phyloP scores from a whole-genome alignment of 2,113 vertebrate genomes.

The Siniperca chuatsi region DNA sequence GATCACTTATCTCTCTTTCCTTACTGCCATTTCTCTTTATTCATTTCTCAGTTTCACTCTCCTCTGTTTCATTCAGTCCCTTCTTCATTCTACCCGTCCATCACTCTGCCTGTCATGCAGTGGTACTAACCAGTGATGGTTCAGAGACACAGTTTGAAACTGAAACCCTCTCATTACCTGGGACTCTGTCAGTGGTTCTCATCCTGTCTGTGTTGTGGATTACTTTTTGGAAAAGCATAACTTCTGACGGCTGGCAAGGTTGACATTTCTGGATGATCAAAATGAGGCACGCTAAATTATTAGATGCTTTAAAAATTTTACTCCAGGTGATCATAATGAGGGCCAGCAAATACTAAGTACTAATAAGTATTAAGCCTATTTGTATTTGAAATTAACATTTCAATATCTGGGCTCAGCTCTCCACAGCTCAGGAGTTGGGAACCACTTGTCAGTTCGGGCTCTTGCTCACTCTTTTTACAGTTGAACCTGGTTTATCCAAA shows the following conservation, averaged over 20 bases:
- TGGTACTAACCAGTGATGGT: conserved; percentile 45
- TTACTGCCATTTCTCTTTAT: conserved; percentile 14
- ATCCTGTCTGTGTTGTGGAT: conserved; percentile 14
- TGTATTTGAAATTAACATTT: background rate
- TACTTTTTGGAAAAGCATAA: background rate
- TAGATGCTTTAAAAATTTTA: background rate
- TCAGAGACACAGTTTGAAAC: conserved; percentile 31
- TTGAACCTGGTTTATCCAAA: conserved; percentile 67
- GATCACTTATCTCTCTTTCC: conserved; percentile 12
- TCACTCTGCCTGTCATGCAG: conserved; percentile 57
- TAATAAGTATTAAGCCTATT: background rate
- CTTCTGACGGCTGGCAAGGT: background rate
- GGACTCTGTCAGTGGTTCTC: conserved; percentile 61
- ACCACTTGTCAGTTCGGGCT: conserved; percentile 49
- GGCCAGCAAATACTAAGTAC: background rate
- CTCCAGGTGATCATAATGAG: background rate
- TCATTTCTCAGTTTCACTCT: conserved; percentile 25
- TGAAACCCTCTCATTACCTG: conserved; percentile 21
- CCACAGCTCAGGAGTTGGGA: conserved; percentile 43
- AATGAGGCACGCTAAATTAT: background rate
- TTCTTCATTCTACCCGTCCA: conserved; percentile 38
- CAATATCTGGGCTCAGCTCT: background rate
- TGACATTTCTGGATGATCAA: background rate
- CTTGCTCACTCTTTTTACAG: conserved; percentile 21
- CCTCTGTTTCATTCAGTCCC: conserved; percentile 32